phyloP scores from a whole-genome alignment of 2,888 invertebrate genomes.

The Aphidius colemani region DNA sequence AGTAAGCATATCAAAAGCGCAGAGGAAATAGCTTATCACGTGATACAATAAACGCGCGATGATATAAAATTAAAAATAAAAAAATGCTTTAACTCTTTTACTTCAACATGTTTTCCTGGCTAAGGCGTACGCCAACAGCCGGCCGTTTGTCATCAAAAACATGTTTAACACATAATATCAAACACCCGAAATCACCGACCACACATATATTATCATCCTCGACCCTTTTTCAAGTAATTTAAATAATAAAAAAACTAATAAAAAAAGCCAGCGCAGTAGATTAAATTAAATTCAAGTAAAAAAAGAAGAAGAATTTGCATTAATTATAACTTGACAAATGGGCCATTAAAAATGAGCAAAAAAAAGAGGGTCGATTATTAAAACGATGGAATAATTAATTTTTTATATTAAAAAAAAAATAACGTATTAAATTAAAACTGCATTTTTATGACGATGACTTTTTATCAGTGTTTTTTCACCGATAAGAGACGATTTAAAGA shows the following conservation, averaged over 20 bases:
- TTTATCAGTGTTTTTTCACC: background rate
- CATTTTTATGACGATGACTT: background rate
- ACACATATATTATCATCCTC: too few species aligned
- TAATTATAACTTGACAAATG: conserved; percentile 7
- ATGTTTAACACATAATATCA: too few species aligned
- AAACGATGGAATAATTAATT: background rate
- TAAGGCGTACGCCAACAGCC: conserved; percentile 47
- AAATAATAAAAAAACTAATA: too few species aligned
- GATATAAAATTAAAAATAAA: conserved; percentile 2
- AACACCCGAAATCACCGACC: too few species aligned
- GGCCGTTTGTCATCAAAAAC: conserved; percentile 52
- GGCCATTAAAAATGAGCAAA: background rate
- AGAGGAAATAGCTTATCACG: conserved; percentile 2
- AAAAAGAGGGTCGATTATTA: background rate
- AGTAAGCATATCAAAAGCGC: background rate
- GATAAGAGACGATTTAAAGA: background rate
- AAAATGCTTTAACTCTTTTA: conserved; percentile 7
- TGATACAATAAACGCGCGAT: conserved; percentile 3
- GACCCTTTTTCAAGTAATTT: too few species aligned
- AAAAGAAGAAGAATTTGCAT: too few species aligned
- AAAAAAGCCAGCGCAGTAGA: too few species aligned
- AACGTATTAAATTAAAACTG: background rate
- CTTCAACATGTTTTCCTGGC: conserved; percentile 42
- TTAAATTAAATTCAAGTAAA: too few species aligned
- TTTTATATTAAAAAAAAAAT: background rate